Evolutionary conservation across 2,113 vertebrate genomes (phyloP).

Genomic region (Haemorhous mexicanus): DNA sequence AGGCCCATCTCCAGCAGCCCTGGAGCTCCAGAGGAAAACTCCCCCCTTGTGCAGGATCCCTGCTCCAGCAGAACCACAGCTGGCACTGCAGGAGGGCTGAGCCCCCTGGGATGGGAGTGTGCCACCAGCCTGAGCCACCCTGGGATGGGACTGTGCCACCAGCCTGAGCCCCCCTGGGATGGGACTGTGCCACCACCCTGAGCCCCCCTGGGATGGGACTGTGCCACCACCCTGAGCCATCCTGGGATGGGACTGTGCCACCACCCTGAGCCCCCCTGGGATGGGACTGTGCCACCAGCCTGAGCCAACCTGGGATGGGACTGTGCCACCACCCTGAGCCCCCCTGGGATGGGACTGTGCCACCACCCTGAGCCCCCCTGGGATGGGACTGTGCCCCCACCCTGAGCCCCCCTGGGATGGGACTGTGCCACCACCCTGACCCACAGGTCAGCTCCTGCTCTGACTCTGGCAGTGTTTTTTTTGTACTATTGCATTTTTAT

Average conservation of each 20-base stretch:
- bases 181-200: too few species aligned
- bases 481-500: neutral
- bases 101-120: too few species aligned
- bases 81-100: neutral
- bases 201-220: neutral
- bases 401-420: neutral
- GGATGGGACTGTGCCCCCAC: neutral
- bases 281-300: too few species aligned
- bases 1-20: neutral
- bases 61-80: neutral
- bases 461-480: neutral
- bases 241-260: too few species aligned
- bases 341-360: neutral
- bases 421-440: neutral
- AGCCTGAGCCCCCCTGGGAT: too few species aligned
- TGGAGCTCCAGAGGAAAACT: neutral
- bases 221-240: neutral
- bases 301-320: neutral
- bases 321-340: neutral
- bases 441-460: rapidly evolving
- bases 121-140: too few species aligned
- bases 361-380: neutral
- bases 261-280: too few species aligned
- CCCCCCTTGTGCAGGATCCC: neutral
- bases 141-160: too few species aligned